Base-by-base conservation (phyloP, 2,888 invertebrate genomes). In the Petrolisthes cinctipes region DNA sequence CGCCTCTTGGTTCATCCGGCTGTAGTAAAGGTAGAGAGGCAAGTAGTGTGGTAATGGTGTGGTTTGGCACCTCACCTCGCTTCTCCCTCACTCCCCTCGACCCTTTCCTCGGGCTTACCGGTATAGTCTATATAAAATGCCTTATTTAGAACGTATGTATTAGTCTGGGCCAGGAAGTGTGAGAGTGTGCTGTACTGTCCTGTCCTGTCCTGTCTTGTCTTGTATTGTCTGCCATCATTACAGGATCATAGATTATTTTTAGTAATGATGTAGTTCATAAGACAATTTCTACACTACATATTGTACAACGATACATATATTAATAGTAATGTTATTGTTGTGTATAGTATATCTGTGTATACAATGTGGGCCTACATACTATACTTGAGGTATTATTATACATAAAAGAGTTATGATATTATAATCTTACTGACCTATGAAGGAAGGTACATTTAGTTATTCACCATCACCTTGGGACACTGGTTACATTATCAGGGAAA, bases 1-100 rank as follows among this genome's bases (percentile, higher is more conserved):
- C 71, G 61, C 61, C 61, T 37, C 37, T 37, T 61, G 61, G 61
- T 17, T 61, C 71, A 11, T 71, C n/a, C 71, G 20, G 71, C 71
- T n/a, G 71, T 71, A 71, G 71, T 71, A n/a, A 37, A 71, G 71
- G 71, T 71, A 71, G 71, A 71, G 71, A 71, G 71, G 71, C 71
- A 71, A 71, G 71, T 71, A 71, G 71, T 11, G 71, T 71, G 20
- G 17, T n/a, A 20, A 20, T 9, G 61, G 11, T 61, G 61, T 17
- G 17, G 61, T 9, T 61, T 61, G 11, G 61, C 61, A 17, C 9
- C 61, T 61, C 61, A 61, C 11, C 17, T 17, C 61, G 9, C 17
- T 61, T 11, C 61, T 17, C 61, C 9, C 61, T 17, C 61, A 61
- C 61, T 61, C 61, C 9, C 17, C 61, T 17, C 9, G 11, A 9